Conservation (phyloP, 2,113 vertebrate genomes). For the Megatriorchis doriae region DNA sequence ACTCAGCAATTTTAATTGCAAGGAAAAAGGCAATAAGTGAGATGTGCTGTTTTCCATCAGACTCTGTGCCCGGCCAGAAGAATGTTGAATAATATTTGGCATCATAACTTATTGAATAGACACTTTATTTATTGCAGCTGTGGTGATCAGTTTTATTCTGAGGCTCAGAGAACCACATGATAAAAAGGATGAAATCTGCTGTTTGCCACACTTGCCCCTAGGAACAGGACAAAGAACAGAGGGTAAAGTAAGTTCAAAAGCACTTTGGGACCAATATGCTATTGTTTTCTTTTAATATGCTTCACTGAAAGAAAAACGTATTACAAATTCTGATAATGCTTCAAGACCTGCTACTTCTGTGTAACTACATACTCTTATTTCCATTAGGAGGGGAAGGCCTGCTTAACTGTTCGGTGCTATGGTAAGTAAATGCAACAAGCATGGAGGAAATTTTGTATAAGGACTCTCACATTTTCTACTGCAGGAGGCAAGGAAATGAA, state of each 20-base stretch:
- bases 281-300: constrained; percentile 43
- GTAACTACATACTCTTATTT: not conserved
- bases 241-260: constrained; percentile 8
- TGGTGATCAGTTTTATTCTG: constrained; percentile 60
- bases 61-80: constrained; percentile 51
- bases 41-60: constrained; percentile 61
- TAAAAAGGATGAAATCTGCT: constrained; percentile 14
- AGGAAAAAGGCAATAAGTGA: constrained; percentile 36
- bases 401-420: not conserved
- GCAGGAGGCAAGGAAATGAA: not conserved
- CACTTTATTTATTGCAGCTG: constrained; percentile 74
- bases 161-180: constrained; percentile 59
- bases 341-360: constrained; percentile 2
- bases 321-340: constrained; percentile 32
- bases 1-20: constrained; percentile 23
- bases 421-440: not conserved
- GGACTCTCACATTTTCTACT: not conserved
- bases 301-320: constrained; percentile 1
- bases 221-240: constrained; percentile 15
- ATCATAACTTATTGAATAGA: constrained; percentile 53
- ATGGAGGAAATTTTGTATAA: not conserved
- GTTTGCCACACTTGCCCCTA: constrained; percentile 7
- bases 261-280: not conserved
- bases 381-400: not conserved
- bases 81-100: constrained; percentile 68